Conservation (phyloP, 2,113 vertebrate genomes). For the Saccopteryx bilineata region DNA sequence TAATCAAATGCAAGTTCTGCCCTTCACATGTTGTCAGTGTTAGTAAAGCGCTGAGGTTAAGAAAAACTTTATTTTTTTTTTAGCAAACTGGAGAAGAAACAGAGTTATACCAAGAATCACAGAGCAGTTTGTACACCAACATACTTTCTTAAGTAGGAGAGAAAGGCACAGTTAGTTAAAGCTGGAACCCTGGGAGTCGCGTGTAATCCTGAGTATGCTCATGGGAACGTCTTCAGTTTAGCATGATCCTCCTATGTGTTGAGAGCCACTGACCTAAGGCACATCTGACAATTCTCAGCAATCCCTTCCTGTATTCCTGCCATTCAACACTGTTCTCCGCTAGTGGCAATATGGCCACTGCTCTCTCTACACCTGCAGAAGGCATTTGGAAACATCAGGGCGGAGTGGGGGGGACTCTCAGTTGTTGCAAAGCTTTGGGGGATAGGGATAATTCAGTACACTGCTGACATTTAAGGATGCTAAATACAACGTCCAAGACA, state of each 20-base stretch:
- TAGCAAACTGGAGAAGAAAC: conserved; percentile 13
- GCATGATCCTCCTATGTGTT: not conserved
- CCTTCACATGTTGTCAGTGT: not conserved
- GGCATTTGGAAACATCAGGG: not conserved
- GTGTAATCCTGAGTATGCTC: not conserved
- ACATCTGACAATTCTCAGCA: not conserved
- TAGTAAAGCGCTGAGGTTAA: not conserved
- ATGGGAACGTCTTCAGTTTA: not conserved
- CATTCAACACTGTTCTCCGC: not conserved
- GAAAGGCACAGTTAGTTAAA: conserved; percentile 1
- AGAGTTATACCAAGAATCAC: not conserved
- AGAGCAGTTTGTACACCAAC: not conserved
- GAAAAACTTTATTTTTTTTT: not conserved
- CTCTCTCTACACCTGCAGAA: not conserved
- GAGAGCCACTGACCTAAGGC: not conserved
- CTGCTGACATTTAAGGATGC: not conserved
- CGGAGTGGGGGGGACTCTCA: not conserved
- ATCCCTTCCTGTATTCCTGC: not conserved
- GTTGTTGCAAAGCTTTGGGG: not conserved
- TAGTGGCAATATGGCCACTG: not conserved
- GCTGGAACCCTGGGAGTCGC: not conserved
- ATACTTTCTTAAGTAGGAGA: conserved; percentile 1
- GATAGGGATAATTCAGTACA: not conserved
- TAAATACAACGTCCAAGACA: not conserved
- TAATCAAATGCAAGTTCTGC: not conserved